phyloP scores from a whole-genome alignment of 2,888 invertebrate species.

The Drosophila sordidula region DNA sequence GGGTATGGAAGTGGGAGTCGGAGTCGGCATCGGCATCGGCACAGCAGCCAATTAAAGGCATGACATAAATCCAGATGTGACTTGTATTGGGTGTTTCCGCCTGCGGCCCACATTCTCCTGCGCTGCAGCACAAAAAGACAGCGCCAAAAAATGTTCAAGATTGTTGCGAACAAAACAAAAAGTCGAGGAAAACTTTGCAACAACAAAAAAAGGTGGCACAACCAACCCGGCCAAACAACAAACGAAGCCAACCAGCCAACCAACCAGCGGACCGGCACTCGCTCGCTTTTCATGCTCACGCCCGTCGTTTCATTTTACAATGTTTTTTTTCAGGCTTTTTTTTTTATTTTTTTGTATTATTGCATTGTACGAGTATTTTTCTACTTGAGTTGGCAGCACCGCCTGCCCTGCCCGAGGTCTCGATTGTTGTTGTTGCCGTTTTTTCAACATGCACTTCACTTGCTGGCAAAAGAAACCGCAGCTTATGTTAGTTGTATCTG shows the following conservation, averaged over 20 bases:
- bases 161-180: conserved; percentile 74
- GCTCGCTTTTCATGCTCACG: conserved; percentile 75
- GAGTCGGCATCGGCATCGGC: conserved; percentile 57
- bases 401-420: conserved; percentile 46
- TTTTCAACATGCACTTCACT: conserved; percentile 69
- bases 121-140: conserved; percentile 54
- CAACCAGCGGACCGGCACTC: conserved; percentile 40
- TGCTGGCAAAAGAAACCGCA: conserved; percentile 72
- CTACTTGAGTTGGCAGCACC: conserved; percentile 79
- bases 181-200: conserved; percentile 70
- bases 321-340: conserved; percentile 44
- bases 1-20: conserved; percentile 6
- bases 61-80: conserved; percentile 85
- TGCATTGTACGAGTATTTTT: conserved; percentile 79
- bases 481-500: conserved; percentile 63
- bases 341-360: conserved; percentile 52
- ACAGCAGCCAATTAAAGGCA: conserved; percentile 85
- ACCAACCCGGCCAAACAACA: conserved; percentile 27
- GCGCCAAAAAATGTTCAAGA: conserved; percentile 77
- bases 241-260: conserved; percentile 9
- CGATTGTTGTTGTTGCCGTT: conserved; percentile 45
- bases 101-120: conserved; percentile 79
- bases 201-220: conserved; percentile 39
- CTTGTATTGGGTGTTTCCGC: conserved; percentile 85
- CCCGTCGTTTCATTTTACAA: conserved; percentile 75